Evolutionary conservation across 2,888 invertebrate genomes (phyloP).

Genomic region (Scrobipalpa atriplicella): DNA sequence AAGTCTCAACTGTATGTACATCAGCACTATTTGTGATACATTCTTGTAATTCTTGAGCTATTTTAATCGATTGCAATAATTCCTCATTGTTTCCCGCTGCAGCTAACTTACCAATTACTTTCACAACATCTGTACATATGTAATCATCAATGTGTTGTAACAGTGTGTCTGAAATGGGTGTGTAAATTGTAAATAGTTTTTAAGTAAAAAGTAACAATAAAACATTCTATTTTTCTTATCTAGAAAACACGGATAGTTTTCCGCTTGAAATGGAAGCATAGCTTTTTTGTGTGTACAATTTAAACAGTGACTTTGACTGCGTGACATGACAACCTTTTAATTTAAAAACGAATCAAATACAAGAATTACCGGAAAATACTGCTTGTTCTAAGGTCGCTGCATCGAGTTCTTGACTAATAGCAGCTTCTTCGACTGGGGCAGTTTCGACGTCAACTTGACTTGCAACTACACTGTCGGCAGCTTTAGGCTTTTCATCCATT

Average conservation of each 20-base stretch:
- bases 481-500: not conserved
- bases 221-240: too few species aligned
- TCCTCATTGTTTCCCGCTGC: conserved; percentile 23
- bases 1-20: not conserved
- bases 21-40: conserved; percentile 13
- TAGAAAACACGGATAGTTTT: too few species aligned
- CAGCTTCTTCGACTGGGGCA: not conserved
- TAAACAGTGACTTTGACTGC: too few species aligned
- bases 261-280: too few species aligned
- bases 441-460: not conserved
- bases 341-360: not conserved
- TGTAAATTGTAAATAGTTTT: not conserved
- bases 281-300: not conserved
- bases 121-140: conserved; percentile 25
- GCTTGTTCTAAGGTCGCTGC: conserved; percentile 9
- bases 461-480: not conserved
- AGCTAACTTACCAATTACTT: conserved; percentile 29
- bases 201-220: not conserved
- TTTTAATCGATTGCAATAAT: conserved; percentile 31
- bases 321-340: not conserved
- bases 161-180: not conserved
- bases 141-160: conserved; percentile 30
- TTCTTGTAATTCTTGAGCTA: conserved; percentile 33
- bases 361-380: not conserved
- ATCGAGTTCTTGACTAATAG: not conserved